Evolutionary conservation across 2,888 invertebrate genomes (phyloP).

Genomic region (Cerceris rybyensis): DNA sequence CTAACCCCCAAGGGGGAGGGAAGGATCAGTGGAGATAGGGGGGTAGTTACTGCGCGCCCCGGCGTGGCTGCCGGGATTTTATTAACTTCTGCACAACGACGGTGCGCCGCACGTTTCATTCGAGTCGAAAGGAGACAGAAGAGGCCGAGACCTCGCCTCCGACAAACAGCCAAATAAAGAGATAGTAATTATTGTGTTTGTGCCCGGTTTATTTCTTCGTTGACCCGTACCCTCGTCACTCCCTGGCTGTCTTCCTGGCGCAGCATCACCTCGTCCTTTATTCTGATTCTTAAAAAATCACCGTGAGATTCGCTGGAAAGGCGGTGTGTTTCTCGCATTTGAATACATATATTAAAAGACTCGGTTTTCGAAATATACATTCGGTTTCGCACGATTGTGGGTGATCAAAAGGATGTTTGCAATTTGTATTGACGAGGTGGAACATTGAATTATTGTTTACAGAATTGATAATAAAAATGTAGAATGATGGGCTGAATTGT

Average conservation of each 20-base stretch:
- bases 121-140: constrained; percentile 45
- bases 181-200: constrained; percentile 81
- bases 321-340: too few species aligned
- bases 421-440: too few species aligned
- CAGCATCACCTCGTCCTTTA: constrained; percentile 9
- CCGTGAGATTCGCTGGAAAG: neutral
- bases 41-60: constrained; percentile 66
- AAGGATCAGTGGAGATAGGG: constrained; percentile 51
- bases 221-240: constrained; percentile 48
- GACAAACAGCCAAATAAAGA: constrained; percentile 80
- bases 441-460: too few species aligned
- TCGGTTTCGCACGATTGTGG: too few species aligned
- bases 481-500: too few species aligned
- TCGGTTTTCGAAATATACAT: too few species aligned
- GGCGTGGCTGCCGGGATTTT: constrained; percentile 79
- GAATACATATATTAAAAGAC: too few species aligned
- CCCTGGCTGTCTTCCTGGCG: constrained; percentile 30
- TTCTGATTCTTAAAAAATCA: constrained; percentile 50
- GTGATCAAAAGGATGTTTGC: too few species aligned
- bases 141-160: constrained; percentile 65
- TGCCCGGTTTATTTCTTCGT: constrained; percentile 76
- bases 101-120: constrained; percentile 65
- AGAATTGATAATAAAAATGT: too few species aligned
- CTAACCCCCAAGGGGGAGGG: constrained; percentile 70
- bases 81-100: constrained; percentile 81